Conservation (phyloP, 2,888 invertebrate species). For the Drosophila conformis region DNA sequence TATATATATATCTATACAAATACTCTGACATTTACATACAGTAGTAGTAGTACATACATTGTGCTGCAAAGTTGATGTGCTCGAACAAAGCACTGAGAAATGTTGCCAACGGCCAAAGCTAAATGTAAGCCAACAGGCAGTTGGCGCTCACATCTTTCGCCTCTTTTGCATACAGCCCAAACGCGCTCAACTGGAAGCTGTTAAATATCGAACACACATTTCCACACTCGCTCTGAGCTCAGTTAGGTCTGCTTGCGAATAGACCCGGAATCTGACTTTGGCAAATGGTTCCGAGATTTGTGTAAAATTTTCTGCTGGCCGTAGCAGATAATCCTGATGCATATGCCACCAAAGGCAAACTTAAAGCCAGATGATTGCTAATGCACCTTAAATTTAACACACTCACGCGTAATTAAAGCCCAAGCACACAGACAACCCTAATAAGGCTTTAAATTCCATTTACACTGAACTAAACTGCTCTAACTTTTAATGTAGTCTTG, state of each 20-base stretch:
- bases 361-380: slow-evolving; percentile 29
- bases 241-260: slow-evolving; percentile 21
- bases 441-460: not conserved
- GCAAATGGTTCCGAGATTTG: slow-evolving; percentile 71
- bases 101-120: slow-evolving; percentile 64
- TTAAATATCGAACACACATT: slow-evolving; percentile 73
- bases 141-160: slow-evolving; percentile 54
- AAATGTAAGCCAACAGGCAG: slow-evolving; percentile 66
- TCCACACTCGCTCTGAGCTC: slow-evolving; percentile 33
- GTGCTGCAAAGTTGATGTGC: slow-evolving; percentile 50
- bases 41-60: not conserved
- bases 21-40: not conserved
- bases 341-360: slow-evolving; percentile 41
- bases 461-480: slow-evolving; percentile 8
- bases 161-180: slow-evolving; percentile 52
- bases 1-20: not conserved
- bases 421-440: not conserved
- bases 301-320: slow-evolving; percentile 62
- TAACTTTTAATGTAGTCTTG: not conserved
- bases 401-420: slow-evolving; percentile 14
- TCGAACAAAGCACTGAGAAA: slow-evolving; percentile 58
- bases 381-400: slow-evolving; percentile 34
- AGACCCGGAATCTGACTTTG: slow-evolving; percentile 46
- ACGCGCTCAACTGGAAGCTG: slow-evolving; percentile 70
- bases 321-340: slow-evolving; percentile 69